Conservation (phyloP, 2,888 invertebrate genomes). For the Pyrochroa serraticornis region DNA sequence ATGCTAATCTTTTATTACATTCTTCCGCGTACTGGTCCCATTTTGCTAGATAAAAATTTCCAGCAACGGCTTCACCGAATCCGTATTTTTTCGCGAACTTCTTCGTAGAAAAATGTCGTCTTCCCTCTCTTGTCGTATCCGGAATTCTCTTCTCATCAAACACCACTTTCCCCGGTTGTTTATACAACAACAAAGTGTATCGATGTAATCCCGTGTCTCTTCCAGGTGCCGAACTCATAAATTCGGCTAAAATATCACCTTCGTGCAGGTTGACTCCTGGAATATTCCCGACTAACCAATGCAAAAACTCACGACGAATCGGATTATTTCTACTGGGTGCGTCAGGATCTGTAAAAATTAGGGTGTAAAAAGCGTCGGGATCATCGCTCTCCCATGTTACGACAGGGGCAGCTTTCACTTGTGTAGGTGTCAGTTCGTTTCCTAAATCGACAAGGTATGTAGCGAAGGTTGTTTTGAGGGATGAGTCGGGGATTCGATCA, state of each 20-base stretch:
- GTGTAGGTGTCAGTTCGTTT: slow-evolving; percentile 72
- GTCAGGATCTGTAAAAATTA: slow-evolving; percentile 71
- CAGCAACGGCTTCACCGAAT: slow-evolving; percentile 36
- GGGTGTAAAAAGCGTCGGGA: slow-evolving; percentile 36
- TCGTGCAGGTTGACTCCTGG: slow-evolving; percentile 63
- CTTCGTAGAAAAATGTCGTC: slow-evolving; percentile 35
- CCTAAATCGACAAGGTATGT: slow-evolving; percentile 62
- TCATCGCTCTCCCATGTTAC: slow-evolving; percentile 50
- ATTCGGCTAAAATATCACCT: slow-evolving; percentile 71
- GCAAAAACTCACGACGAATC: slow-evolving; percentile 75
- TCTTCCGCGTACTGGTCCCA: slow-evolving; percentile 30
- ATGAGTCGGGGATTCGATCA: slow-evolving; percentile 62
- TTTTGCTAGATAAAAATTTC: slow-evolving; percentile 40
- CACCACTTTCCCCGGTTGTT: slow-evolving; percentile 64
- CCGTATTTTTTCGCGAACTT: slow-evolving; percentile 38
- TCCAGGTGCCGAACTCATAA: slow-evolving; percentile 70
- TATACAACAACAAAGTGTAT: slow-evolving; percentile 72
- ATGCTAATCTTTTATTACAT: slow-evolving; percentile 19
- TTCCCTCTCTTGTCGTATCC: slow-evolving; percentile 20
- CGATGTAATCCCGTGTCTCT: slow-evolving; percentile 73
- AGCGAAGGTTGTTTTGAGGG: slow-evolving; percentile 58
- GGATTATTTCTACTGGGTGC: slow-evolving; percentile 74
- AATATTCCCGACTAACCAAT: slow-evolving; percentile 79
- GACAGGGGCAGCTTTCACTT: slow-evolving; percentile 65
- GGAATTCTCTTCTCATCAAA: slow-evolving; percentile 37